A percentile compares a stretch with the other conserved stretches of the same genome.
phyloP scores from a whole-genome alignment of 1,140 invertebrate species.

The Drosophila hydei region DNA sequence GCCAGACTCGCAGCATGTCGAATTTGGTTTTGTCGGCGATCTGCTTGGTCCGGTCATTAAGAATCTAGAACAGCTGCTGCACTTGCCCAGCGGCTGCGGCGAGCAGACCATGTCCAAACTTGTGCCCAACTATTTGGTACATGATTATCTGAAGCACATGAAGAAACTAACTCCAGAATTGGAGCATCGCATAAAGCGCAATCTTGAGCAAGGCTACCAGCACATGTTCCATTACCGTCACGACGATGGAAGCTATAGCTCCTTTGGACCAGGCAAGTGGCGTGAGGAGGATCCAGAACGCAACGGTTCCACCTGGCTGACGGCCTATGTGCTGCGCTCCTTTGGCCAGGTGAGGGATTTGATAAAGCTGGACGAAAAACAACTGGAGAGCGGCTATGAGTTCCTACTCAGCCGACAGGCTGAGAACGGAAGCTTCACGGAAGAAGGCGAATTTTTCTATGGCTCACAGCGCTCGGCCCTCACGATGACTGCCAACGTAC shows the following conservation, averaged over 20 bases:
- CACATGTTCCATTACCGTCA: constrained; percentile 95
- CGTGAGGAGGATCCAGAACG: constrained; percentile 65
- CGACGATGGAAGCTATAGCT: constrained; percentile 96
- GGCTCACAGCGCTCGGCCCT: constrained; percentile 85
- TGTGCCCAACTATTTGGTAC: constrained; percentile 94
- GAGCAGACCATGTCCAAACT: constrained; percentile 98
- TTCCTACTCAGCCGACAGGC: constrained; percentile 92
- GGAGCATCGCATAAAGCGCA: constrained; percentile 89
- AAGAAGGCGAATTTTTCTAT: constrained; percentile 90
- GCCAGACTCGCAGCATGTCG: constrained; percentile 88
- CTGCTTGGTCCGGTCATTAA: constrained; percentile 90
- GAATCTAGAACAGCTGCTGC: constrained; percentile 90
- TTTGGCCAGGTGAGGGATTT: constrained; percentile 91
- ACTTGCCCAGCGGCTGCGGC: constrained; percentile 95
- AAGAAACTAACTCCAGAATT: constrained; percentile 85
- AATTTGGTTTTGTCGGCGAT: constrained; percentile 90
- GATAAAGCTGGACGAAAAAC: constrained; percentile 90
- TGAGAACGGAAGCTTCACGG: constrained; percentile 93
- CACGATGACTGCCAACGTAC: constrained; percentile 91
- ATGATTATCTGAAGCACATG: constrained; percentile 87
- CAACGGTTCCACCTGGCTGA: constrained; percentile 97
- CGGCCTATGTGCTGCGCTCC: constrained; percentile 95
- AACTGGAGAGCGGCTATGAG: constrained; percentile 89
- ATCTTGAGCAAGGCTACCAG: constrained; percentile 96
- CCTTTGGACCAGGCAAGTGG: constrained; percentile 88